These are phyloP conservation scores for Cyprinodon diabolis DNA, from an alignment of 2,797 vertebrate genomes.

Conservation along the genomic window DNA sequence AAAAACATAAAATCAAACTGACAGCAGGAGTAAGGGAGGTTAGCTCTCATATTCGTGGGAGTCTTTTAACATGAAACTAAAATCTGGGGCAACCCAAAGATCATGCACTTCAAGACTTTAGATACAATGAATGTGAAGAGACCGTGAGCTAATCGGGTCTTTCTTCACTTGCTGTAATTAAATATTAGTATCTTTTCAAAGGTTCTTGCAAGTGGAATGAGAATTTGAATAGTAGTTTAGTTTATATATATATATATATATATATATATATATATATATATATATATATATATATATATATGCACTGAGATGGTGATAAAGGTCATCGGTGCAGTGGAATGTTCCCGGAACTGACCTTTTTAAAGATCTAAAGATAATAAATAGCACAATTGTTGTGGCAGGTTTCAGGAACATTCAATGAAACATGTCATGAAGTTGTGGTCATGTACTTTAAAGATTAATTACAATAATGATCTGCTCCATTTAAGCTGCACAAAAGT, in stretches of 20 bases:
- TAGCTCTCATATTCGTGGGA: conserved; percentile 43
- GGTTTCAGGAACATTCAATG: conserved; percentile 39
- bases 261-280: too few relatives aligned
- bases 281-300: not conserved
- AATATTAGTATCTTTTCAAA: conserved; percentile 9
- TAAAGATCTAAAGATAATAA: conserved; percentile 46
- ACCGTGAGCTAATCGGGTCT: conserved; percentile 17
- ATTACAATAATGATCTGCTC: conserved; percentile 50
- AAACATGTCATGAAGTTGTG: conserved; percentile 45
- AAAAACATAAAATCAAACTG: conserved; percentile 49
- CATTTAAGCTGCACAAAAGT: conserved; percentile 45
- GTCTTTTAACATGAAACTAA: conserved; percentile 46
- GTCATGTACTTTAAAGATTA: conserved; percentile 41
- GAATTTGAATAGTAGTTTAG: not conserved
- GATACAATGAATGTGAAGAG: conserved; percentile 45
- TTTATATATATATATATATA: too few relatives aligned
- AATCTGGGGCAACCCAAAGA: conserved; percentile 59
- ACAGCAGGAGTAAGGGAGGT: conserved; percentile 52
- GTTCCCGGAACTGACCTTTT: conserved; percentile 43
- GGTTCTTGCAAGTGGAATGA: not conserved
- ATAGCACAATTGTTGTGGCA: conserved; percentile 32
- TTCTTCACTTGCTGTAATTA: conserved; percentile 5
- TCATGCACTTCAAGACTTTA: conserved; percentile 25
- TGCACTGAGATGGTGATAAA: conserved; percentile 23
- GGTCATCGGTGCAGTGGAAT: conserved; percentile 28